phyloP scores from a whole-genome alignment of 1,140 invertebrate genomes.

The Theocolax elegans region DNA sequence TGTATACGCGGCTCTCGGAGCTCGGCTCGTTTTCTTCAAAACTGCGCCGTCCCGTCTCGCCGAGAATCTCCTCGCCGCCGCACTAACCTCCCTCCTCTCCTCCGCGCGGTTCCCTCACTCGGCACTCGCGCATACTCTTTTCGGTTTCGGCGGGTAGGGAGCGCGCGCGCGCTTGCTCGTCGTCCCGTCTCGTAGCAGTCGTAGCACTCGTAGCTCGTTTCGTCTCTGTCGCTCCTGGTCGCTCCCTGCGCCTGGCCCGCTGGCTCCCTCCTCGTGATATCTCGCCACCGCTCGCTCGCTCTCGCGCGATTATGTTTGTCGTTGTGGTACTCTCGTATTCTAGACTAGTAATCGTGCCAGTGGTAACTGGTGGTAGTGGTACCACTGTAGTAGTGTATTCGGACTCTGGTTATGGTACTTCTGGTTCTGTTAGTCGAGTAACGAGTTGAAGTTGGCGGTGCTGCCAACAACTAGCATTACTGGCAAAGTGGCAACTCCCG shows the following conservation, averaged over 20 bases:
- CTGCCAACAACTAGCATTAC: conserved; percentile 61
- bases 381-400: too few relatives aligned
- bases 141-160: background rate
- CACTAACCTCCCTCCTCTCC: background rate
- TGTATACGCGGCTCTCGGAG: too few relatives aligned
- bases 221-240: conserved; percentile 21
- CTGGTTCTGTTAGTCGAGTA: conserved; percentile 34
- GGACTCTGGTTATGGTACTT: background rate
- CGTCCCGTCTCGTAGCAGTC: background rate
- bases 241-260: too few relatives aligned
- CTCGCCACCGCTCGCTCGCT: too few relatives aligned
- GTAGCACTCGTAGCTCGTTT: background rate
- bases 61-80: conserved; percentile 13
- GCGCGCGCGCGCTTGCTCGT: conserved; percentile 29
- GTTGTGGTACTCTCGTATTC: too few relatives aligned
- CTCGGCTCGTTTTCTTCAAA: conserved; percentile 34
- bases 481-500: conserved; percentile 58
- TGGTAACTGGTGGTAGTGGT: too few relatives aligned
- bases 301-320: too few relatives aligned
- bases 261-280: too few relatives aligned
- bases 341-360: too few relatives aligned
- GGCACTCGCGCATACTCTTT: conserved; percentile 30
- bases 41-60: conserved; percentile 43
- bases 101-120: background rate
- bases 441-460: too few relatives aligned